Conservation (phyloP, 2,797 vertebrate species). For the Hydrocynus forskahlii region DNA sequence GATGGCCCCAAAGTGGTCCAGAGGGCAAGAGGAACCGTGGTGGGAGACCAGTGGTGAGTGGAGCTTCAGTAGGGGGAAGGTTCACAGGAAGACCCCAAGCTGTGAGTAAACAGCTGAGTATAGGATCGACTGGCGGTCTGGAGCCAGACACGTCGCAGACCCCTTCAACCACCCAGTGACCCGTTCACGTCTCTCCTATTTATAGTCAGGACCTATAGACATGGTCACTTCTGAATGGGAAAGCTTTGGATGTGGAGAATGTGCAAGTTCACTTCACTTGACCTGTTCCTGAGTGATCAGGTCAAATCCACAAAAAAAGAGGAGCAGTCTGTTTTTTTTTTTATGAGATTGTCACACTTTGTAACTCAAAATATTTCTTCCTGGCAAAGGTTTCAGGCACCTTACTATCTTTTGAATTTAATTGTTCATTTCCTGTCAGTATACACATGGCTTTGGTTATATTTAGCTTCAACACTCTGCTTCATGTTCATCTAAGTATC, state of each 20-base stretch:
- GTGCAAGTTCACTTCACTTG: neutral
- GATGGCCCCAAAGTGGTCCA: constrained; percentile 1
- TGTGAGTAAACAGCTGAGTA: constrained; percentile 62
- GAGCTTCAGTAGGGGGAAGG: constrained; percentile 18
- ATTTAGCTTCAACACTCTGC: too few relatives aligned
- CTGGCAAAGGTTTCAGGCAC: too few relatives aligned
- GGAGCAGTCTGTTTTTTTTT: too few relatives aligned
- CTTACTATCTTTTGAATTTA: too few relatives aligned
- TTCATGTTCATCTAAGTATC: too few relatives aligned
- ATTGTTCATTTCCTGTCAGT: too few relatives aligned
- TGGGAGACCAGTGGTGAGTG: neutral
- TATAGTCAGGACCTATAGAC: constrained; percentile 48
- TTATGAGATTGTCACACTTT: too few relatives aligned
- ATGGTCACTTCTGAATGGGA: constrained; percentile 44
- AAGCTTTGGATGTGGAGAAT: constrained; percentile 24
- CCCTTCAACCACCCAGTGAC: constrained; percentile 55
- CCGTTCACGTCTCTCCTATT: constrained; percentile 51
- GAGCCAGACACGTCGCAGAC: constrained; percentile 52
- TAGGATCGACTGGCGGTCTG: constrained; percentile 43
- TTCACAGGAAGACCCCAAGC: constrained; percentile 49
- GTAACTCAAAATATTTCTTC: too few relatives aligned
- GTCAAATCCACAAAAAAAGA: neutral
- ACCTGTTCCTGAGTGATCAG: neutral
- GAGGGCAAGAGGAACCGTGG: neutral
- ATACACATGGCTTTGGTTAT: too few relatives aligned